Conservation (phyloP, 2,113 vertebrate genomes). For the Synodontis membranacea region DNA sequence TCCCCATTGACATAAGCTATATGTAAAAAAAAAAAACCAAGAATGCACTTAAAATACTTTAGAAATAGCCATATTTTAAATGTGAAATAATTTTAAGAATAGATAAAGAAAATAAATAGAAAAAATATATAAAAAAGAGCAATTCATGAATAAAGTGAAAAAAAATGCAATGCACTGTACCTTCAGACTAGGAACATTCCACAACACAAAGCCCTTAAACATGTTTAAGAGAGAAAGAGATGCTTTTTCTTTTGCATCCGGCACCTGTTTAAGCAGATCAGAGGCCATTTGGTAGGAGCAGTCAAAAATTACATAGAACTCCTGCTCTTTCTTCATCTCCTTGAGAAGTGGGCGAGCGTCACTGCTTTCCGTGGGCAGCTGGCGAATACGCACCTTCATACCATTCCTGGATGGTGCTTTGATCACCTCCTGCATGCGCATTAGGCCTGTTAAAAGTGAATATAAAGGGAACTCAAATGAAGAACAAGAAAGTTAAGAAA, state of each 20-base stretch:
- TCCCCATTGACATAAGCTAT: constrained; percentile 96
- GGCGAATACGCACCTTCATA: constrained; percentile 95
- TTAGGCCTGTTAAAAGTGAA: constrained; percentile 80
- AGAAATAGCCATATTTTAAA: neutral
- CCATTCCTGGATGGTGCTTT: constrained; percentile 95
- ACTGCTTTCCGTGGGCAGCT: constrained; percentile 87
- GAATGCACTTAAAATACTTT: neutral
- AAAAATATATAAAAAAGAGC: neutral
- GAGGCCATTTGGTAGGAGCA: constrained; percentile 89
- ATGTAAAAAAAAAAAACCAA: constrained; percentile 15
- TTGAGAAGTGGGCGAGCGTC: constrained; percentile 93
- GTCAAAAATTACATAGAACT: constrained; percentile 94
- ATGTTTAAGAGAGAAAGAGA: neutral
- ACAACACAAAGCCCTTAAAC: neutral
- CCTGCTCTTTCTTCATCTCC: constrained; percentile 95
- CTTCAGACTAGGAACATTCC: neutral
- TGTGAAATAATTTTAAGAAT: neutral
- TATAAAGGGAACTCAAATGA: constrained; percentile 49
- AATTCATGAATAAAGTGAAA: neutral
- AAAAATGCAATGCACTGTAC: no score
- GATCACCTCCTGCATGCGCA: constrained; percentile 97
- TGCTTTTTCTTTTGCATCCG: neutral
- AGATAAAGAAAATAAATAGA: neutral
- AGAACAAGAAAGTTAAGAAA: constrained; percentile 7
- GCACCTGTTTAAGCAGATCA: constrained; percentile 93